Evolutionary conservation across 1,140 invertebrate genomes (phyloP).

Genomic region (Babylonia areolata): DNA sequence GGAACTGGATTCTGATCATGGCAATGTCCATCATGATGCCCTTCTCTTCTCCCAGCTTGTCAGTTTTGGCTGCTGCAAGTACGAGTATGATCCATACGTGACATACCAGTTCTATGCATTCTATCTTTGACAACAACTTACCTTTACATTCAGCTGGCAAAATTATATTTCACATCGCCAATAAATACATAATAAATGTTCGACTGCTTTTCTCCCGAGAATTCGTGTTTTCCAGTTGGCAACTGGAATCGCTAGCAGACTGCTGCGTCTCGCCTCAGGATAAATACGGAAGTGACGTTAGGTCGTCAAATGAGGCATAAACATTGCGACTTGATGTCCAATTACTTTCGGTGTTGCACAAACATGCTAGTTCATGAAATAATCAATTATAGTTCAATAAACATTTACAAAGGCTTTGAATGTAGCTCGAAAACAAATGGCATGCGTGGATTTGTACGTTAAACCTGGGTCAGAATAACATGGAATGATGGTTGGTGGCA

Average conservation of each 20-base stretch:
- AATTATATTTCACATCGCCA: background rate
- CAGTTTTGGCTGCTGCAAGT: no score
- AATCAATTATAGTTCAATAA: no score
- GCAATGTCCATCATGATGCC: no score
- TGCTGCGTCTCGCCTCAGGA: background rate
- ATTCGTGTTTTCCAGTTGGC: background rate
- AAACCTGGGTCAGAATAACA: no score
- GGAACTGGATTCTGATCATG: no score
- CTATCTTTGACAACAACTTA: background rate
- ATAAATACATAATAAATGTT: background rate
- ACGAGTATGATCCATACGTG: background rate
- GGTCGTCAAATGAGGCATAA: slow-evolving; percentile 38
- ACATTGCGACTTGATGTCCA: slow-evolving; percentile 19
- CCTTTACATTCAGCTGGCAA: background rate
- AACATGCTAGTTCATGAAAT: no score
- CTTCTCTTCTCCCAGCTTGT: no score
- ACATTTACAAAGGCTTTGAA: no score
- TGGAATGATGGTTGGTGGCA: no score
- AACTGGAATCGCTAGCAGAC: background rate
- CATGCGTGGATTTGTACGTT: no score
- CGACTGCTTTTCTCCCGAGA: background rate
- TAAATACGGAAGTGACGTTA: slow-evolving; percentile 47
- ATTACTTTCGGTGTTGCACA: no score
- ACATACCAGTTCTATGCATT: background rate
- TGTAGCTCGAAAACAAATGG: no score